Percentiles rank a stretch among this genome's conserved stretches.
Conservation (phyloP, 1,140 invertebrate species). For the Octopus bimaculoides region DNA sequence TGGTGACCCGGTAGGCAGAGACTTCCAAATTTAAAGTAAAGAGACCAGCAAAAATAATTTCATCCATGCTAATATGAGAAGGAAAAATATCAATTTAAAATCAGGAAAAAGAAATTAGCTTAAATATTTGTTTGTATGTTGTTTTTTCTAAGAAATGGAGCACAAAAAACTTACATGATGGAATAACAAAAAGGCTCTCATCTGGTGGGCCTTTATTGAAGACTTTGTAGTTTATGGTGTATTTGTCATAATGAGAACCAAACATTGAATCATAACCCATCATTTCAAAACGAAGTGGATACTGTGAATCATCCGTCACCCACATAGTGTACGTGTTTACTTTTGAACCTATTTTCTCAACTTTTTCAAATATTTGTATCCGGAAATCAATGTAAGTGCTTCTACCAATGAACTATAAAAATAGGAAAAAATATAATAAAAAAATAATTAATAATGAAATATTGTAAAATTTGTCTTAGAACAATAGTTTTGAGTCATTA, state of each 20-base stretch:
- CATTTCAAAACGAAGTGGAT: conserved; percentile 86
- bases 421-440: background rate
- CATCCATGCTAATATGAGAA: too few relatives aligned
- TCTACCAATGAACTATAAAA: background rate
- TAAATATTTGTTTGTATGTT: too few relatives aligned
- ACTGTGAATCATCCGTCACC: conserved; percentile 36
- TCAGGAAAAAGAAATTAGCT: too few relatives aligned
- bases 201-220: conserved; percentile 62
- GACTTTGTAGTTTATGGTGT: conserved; percentile 80
- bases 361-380: conserved; percentile 73
- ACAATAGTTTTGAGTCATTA: background rate
- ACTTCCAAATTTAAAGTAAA: too few relatives aligned
- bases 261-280: conserved; percentile 85
- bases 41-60: too few relatives aligned
- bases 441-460: background rate
- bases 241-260: conserved; percentile 95
- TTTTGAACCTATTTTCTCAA: conserved; percentile 71
- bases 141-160: too few relatives aligned
- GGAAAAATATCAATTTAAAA: too few relatives aligned
- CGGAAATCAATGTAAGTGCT: background rate
- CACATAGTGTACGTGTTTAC: conserved; percentile 76
- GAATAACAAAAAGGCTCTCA: conserved; percentile 25
- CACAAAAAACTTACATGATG: conserved; percentile 26
- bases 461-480: background rate
- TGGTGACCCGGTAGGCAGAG: too few relatives aligned